Evolutionary conservation across 1,140 invertebrate genomes (phyloP), one percentile per base, ranked within the genome.

Genomic region (Diploscapter pachys): DNA sequence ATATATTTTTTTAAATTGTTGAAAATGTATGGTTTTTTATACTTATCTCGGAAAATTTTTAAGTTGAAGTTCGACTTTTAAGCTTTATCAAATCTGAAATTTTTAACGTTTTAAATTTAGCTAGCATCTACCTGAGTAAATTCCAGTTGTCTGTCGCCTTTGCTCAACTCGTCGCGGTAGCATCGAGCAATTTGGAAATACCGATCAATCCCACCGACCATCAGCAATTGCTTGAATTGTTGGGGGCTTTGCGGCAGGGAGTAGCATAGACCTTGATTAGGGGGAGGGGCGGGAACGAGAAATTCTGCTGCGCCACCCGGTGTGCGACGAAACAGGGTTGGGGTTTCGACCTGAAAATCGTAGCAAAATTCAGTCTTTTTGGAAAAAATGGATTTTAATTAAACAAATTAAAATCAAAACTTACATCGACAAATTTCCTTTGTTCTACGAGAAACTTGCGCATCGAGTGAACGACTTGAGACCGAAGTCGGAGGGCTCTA

Each of bases 111-210:
- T 31, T 31, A 31, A 31, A 31, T 31, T 31, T 31, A 31, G 31
- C 31, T 31, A 31, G 31, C 31, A 31, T 31, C 96, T 63, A 99
- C 85, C 87, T 93, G 96, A 5, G 96, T 98, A 84, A 99, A 99
- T 88, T 99, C 96, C 54, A 95, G 95, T 86, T 99, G 96, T 81
- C 96, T 89, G 84, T 99, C 95, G 5, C 92, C 90, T 82, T 91
- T 91, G 0, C 91, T 90, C 3, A 90, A 90, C 89, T 99, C 96
- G 88, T 99, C 95, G 80, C 94, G 89, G 80, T 96, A 99, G 88
- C 96, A 99, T 74, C 92, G 89, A n/a, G 97, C 97, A 66, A 99
- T 90, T 89, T 88, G 90, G 81, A 89, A 90, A 85, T 91, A 92
- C 71, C 90, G 89, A 86, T 99, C 96, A 59, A 98, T 89, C 31